These are phyloP conservation scores for Stigmatopora argus DNA, from an alignment of 2,113 vertebrate species.

Conservation along the genomic window DNA sequence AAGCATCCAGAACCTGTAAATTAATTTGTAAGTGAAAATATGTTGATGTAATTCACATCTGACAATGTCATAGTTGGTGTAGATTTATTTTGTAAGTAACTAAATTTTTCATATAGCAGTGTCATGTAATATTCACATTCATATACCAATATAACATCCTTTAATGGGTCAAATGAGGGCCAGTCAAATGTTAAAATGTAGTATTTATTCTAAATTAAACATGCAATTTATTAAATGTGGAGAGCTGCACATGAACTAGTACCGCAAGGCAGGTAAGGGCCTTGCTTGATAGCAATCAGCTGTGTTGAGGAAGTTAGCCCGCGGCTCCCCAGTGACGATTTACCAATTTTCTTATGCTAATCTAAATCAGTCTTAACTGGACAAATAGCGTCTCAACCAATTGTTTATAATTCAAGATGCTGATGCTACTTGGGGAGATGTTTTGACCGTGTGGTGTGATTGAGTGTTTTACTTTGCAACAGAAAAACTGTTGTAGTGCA, in stretches of 20 bases:
- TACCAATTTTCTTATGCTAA: background rate
- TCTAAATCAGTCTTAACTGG: background rate
- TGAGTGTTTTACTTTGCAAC: background rate
- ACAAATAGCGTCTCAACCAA: background rate
- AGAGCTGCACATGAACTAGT: background rate
- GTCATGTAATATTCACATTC: background rate
- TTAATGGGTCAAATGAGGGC: background rate
- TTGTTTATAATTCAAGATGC: background rate
- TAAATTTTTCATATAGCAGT: background rate
- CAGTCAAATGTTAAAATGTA: background rate
- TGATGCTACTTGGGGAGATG: background rate
- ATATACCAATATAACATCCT: background rate
- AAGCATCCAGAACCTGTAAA: background rate
- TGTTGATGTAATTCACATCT: background rate
- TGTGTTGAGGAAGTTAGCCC: background rate
- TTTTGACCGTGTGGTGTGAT: background rate
- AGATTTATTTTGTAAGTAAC: constrained; percentile 7
- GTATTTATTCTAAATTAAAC: background rate
- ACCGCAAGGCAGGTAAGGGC: background rate
- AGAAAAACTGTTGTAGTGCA: background rate
- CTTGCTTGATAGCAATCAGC: background rate
- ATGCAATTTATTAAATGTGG: background rate
- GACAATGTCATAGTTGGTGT: background rate
- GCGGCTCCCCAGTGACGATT: background rate
- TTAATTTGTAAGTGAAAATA: background rate